phyloP scores from a whole-genome alignment of 37 sponge, comb jelly and placozoan genomes.

The Aplysina aerophoba region DNA sequence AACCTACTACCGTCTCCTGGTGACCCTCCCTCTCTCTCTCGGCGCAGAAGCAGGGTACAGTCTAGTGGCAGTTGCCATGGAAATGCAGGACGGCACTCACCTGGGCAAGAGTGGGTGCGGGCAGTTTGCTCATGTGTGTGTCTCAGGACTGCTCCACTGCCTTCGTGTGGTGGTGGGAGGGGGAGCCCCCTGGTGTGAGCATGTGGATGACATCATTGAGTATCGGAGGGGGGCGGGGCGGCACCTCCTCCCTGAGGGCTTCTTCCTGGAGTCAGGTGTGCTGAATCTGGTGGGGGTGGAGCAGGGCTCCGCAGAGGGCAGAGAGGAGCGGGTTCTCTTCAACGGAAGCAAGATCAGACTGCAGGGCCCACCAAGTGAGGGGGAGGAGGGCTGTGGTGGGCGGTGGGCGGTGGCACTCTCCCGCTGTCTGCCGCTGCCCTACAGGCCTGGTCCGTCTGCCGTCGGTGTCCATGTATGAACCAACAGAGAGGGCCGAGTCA shows the following conservation, averaged over 20 bases:
- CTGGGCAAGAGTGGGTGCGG: not conserved
- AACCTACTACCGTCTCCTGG: not conserved
- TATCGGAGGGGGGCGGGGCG: not conserved
- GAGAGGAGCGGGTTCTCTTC: not conserved
- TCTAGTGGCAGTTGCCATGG: conserved; percentile 13
- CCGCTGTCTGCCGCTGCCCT: not conserved
- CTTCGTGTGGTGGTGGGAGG: not conserved
- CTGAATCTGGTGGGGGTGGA: not conserved
- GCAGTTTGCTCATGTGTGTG: conserved; percentile 6
- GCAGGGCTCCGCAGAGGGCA: no score
- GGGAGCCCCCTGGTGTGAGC: not conserved
- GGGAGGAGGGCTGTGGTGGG: not conserved
- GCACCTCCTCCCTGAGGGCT: conserved; percentile 19
- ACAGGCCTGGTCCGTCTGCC: not conserved
- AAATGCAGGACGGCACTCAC: not conserved
- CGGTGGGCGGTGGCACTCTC: not conserved
- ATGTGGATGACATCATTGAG: not conserved
- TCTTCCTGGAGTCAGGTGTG: not conserved
- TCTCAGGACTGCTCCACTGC: conserved; percentile 2
- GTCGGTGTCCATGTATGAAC: conserved; percentile 8
- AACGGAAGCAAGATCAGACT: not conserved
- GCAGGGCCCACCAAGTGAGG: conserved; percentile 7
- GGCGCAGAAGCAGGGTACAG: conserved; percentile 8
- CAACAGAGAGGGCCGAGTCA: not conserved
- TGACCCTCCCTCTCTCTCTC: not conserved